Conservation (phyloP, 2,888 invertebrate genomes). For the Eudemis profundana region DNA sequence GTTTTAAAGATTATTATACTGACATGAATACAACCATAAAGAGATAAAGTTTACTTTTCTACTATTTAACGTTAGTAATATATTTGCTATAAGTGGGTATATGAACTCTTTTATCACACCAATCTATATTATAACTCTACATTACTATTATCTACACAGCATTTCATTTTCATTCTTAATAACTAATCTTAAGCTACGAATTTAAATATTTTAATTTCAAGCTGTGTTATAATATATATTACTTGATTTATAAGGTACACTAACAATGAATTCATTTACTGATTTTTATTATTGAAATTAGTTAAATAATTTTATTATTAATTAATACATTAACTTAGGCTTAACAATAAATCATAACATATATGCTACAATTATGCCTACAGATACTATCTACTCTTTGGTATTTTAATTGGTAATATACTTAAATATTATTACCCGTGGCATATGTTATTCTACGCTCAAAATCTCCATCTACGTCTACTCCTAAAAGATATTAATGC, state of each 20-base stretch:
- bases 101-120: conserved; percentile 69
- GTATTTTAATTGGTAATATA: conserved; percentile 1
- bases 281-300: too few relatives aligned
- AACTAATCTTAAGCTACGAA: conserved; percentile 11
- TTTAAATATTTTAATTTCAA: not conserved
- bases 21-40: conserved; percentile 33
- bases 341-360: too few relatives aligned
- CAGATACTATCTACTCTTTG: not conserved
- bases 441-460: not conserved
- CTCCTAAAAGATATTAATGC: conserved; percentile 59
- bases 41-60: conserved; percentile 23
- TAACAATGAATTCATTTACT: too few relatives aligned
- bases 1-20: conserved; percentile 47
- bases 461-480: conserved; percentile 7
- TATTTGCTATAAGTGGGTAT: conserved; percentile 69
- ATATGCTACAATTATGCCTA: not conserved
- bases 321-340: too few relatives aligned
- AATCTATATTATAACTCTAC: conserved; percentile 48
- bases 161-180: conserved; percentile 71
- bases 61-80: conserved; percentile 23
- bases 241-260: too few relatives aligned
- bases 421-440: not conserved
- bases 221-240: not conserved
- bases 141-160: conserved; percentile 89
- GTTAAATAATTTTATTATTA: too few relatives aligned